Evolutionary conservation across 2,797 vertebrate species (phyloP), one percentile per base, ranked within the genome.

Genomic region (Bradypodion ventrale): DNA sequence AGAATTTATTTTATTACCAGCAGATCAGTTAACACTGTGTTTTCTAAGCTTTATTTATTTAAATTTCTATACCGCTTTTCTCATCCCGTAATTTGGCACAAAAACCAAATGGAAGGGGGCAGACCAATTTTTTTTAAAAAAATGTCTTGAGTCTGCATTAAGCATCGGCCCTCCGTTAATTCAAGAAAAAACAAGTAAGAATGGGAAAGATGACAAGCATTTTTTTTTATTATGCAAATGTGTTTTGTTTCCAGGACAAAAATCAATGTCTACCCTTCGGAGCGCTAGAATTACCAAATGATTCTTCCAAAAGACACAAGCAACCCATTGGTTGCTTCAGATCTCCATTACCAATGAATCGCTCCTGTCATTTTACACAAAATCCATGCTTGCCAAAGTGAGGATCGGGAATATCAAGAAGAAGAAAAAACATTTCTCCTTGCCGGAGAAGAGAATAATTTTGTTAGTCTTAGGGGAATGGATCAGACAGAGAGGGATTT

Each of bases 1-100:
- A 29, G 78, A 81, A 63, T 85, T 89, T 15, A 62, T 74, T 85
- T 87, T 75, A 12, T 77, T 74, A 84, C 5, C 63, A 76, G 81
- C 6, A 66, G 12, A 8, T 62, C 32, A 35, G 83, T 86, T 81
- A 68, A 85, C n/a, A 56, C 13, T 2, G n/a, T n/a, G n/a, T n/a
- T n/a, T n/a, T n/a, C n/a, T n/a, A n/a, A n/a, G n/a, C n/a, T n/a
- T n/a, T n/a, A n/a, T n/a, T n/a, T n/a, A n/a, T n/a, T n/a, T n/a
- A n/a, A n/a, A n/a, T n/a, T n/a, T n/a, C n/a, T n/a, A n/a, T n/a
- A n/a, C n/a, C n/a, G n/a, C n/a, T n/a, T n/a, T n/a, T n/a, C n/a
- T n/a, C n/a, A n/a, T n/a, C n/a, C n/a, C n/a, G 72, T 70, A 80
- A 63, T 66, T 85, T 62, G 23, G 63, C 56, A 83, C 66, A 35